Conservation (phyloP, 2,113 vertebrate species). For the Oenanthe melanoleuca region DNA sequence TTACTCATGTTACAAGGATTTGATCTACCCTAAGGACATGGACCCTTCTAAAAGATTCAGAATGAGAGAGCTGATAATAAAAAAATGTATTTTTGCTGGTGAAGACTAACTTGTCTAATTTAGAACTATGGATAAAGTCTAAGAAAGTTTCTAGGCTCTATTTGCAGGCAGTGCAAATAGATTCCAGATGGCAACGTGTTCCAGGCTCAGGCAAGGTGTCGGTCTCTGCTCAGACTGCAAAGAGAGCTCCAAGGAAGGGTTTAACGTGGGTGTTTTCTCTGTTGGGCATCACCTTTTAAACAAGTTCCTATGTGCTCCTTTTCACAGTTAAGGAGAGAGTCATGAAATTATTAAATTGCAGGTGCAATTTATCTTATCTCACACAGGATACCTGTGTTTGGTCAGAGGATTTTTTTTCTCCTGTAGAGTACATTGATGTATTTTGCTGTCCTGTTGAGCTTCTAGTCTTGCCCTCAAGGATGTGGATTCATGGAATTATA, state of each 20-base stretch:
- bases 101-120: not conserved
- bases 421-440: rapidly evolving
- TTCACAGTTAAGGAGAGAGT: not conserved
- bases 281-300: not conserved
- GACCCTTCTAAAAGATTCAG: not conserved
- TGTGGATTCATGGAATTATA: not conserved
- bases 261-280: not conserved
- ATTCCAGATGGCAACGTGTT: conserved; percentile 10
- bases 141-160: not conserved
- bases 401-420: not conserved
- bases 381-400: not conserved
- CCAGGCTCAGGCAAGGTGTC: not conserved
- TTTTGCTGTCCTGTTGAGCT: not conserved
- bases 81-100: not conserved
- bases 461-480: not conserved
- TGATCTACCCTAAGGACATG: not conserved
- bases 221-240: not conserved
- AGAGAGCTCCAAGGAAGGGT: not conserved
- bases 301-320: not conserved
- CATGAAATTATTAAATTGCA: not conserved
- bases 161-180: not conserved
- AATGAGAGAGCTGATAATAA: not conserved
- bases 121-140: not conserved
- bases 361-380: not conserved
- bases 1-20: not conserved